Evolutionary conservation across 2,888 invertebrate genomes (phyloP), one percentile per base, ranked within the genome.

Genomic region (Drosophila quinaria): DNA sequence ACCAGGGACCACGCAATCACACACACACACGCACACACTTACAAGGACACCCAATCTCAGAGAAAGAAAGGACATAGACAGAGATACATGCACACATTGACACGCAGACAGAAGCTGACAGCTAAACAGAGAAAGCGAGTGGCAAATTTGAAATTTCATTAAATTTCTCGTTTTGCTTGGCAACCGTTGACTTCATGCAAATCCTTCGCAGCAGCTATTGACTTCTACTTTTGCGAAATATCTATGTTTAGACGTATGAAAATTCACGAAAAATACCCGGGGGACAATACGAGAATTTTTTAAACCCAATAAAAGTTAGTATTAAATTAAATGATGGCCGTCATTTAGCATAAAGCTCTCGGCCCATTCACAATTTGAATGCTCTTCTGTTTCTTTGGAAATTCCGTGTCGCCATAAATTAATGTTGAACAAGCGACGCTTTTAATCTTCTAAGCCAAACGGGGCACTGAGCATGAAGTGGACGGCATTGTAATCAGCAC

Each of bases 101-200:
- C 22, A 47, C 41, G 46, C 49, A 61, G 50, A 44, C 15, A 56
- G 15, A 64, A 60, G 60, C 63, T 54, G 67, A 79, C 79, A 79
- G 63, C 62, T 68, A 71, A 64, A 80, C 71, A 77, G 70, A 84
- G 82, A 72, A 72, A 74, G 79, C 72, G 71, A 84, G 59, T 81
- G 74, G 80, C 80, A 88, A 88, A 88, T 82, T 88, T 90, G 87
- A 90, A 86, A 90, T 88, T 86, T 86, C 90, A 86, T 86, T 86
- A 88, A 90, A 86, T 86, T 90, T 86, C 68, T 71, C 83, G 66
- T 56, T 66, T 73, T 46, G 3, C 52, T n/a, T 60, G 54, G 19
- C 54, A 60, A 44, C 42, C 29, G 49, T 39, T 50, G 29, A 31
- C 35, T 44, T 35, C 52, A 68, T 74, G 74, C 31, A 83, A 74